phyloP scores from a whole-genome alignment of 2,888 invertebrate species.

The Corbicula japonica region DNA sequence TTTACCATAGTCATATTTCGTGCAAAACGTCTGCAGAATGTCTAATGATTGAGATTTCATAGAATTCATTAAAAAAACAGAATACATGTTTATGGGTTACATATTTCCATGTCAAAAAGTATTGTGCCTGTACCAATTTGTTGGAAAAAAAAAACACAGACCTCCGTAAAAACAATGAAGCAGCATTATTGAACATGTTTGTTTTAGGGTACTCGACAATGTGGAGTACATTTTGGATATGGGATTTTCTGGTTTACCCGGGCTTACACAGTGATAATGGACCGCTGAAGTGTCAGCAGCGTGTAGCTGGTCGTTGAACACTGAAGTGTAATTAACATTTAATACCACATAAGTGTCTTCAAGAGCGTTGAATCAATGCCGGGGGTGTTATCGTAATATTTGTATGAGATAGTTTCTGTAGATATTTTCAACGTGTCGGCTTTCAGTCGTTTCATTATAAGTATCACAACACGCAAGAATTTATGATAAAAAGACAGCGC shows the following conservation, averaged over 20 bases:
- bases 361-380: constrained; percentile 19
- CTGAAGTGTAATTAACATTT: constrained; percentile 45
- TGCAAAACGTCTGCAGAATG: too few species aligned
- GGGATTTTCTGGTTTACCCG: constrained; percentile 47
- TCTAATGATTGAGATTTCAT: too few species aligned
- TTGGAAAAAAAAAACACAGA: too few species aligned
- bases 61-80: too few species aligned
- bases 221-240: constrained; percentile 26
- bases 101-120: too few species aligned
- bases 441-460: too few species aligned
- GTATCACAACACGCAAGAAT: too few species aligned
- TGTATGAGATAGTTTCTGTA: constrained; percentile 2
- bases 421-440: too few species aligned
- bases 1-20: too few species aligned
- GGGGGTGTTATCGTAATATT: constrained; percentile 16
- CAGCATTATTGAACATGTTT: constrained; percentile 10
- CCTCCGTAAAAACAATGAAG: constrained; percentile 14
- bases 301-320: constrained; percentile 5
- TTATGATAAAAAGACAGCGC: too few species aligned
- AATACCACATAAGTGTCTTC: constrained; percentile 31
- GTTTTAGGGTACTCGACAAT: constrained; percentile 1
- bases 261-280: constrained; percentile 46
- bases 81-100: too few species aligned
- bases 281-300: constrained; percentile 10
- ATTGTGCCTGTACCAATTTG: too few species aligned